A percentile compares a stretch with the other conserved stretches of the same genome.
Conservation (phyloP, 2,797 vertebrate species). For the Smutsia gigantea region DNA sequence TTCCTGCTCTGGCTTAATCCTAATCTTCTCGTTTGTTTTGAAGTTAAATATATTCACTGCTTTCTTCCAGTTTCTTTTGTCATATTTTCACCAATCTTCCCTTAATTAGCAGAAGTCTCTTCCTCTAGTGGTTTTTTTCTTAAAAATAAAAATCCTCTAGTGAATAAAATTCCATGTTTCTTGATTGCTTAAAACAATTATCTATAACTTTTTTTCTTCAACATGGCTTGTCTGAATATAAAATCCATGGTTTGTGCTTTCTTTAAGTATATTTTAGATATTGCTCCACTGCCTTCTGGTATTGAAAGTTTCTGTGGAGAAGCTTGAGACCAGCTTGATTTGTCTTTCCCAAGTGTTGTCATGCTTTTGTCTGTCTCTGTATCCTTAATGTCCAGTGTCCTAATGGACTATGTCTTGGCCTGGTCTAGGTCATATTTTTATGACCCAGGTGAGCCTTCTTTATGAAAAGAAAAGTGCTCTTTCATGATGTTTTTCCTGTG, state of each 20-base stretch:
- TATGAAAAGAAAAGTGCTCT: not conserved
- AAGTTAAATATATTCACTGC: not conserved
- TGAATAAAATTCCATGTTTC: not conserved
- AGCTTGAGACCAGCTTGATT: not conserved
- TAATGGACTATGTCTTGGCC: not conserved
- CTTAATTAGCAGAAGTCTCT: not conserved
- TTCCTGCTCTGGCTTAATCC: not conserved
- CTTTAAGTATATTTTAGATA: not conserved
- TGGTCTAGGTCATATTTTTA: not conserved
- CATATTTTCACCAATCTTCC: not conserved
- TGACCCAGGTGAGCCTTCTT: not conserved
- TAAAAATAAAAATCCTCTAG: not conserved
- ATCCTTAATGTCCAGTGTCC: not conserved
- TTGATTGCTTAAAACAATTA: not conserved
- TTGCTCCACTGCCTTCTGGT: not conserved
- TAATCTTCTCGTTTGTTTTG: not conserved
- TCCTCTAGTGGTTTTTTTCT: not conserved
- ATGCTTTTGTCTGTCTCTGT: not conserved
- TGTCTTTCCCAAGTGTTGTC: not conserved
- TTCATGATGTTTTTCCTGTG: not conserved
- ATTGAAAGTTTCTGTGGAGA: not conserved
- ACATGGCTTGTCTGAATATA: not conserved
- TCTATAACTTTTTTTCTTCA: not conserved
- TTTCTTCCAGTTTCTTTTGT: not conserved
- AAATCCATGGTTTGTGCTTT: not conserved